A percentile compares a stretch with the other conserved stretches of the same genome.
phyloP scores from a whole-genome alignment of 2,888 invertebrate genomes.

The Epinotia demarniana region DNA sequence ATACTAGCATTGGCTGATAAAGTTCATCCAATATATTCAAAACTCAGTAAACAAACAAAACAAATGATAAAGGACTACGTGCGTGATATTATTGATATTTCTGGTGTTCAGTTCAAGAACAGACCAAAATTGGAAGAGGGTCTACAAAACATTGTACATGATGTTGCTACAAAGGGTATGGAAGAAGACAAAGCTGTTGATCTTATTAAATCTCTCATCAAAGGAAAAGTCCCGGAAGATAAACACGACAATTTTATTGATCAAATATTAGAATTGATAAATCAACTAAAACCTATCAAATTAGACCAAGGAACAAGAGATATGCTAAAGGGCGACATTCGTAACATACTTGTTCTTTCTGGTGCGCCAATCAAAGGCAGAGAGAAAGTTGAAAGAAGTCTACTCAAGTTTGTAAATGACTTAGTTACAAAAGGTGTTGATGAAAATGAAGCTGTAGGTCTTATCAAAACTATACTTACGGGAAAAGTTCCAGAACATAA shows the following conservation, averaged over 20 bases:
- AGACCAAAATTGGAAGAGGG: constrained; percentile 6
- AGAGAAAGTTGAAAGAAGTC: constrained; percentile 44
- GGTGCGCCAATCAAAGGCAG: constrained; percentile 19
- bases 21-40: not conserved
- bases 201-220: not conserved
- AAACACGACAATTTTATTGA: too few species aligned
- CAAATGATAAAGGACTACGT: constrained; percentile 2
- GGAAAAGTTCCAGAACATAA: constrained; percentile 11
- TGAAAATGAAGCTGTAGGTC: not conserved
- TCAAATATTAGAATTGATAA: not conserved
- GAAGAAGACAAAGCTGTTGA: not conserved
- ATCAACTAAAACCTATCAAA: not conserved
- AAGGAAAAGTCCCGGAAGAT: too few species aligned
- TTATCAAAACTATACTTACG: not conserved
- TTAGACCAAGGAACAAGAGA: constrained; percentile 15
- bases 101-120: not conserved
- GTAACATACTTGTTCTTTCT: constrained; percentile 44
- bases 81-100: not conserved
- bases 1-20: not conserved
- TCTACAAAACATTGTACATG: not conserved
- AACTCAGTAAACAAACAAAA: not conserved
- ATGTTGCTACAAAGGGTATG: not conserved
- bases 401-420: constrained; percentile 48
- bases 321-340: constrained; percentile 46
- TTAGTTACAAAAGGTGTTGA: constrained; percentile 47